Conservation (phyloP, 2,797 vertebrate genomes). For the Distichodus sexfasciatus region DNA sequence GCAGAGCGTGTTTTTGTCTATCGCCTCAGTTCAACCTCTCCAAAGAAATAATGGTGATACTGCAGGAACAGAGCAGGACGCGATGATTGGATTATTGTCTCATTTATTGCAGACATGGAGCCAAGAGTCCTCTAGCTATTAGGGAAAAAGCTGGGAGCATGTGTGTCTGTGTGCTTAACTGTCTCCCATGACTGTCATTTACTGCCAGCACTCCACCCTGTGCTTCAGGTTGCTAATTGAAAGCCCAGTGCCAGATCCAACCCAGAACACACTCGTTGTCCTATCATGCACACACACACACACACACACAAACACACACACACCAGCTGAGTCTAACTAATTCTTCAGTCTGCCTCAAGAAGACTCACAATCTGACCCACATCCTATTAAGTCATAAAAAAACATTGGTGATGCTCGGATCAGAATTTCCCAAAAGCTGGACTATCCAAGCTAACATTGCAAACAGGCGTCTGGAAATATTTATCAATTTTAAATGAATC, state of each 20-base stretch:
- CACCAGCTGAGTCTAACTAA: background rate
- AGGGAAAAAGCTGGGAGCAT: background rate
- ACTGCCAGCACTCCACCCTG: constrained; percentile 18
- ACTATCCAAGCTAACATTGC: no score
- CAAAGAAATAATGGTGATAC: constrained; percentile 5
- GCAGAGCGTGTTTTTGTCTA: background rate
- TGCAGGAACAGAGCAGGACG: constrained; percentile 23
- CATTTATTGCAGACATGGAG: constrained; percentile 6
- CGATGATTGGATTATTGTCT: constrained; percentile 31
- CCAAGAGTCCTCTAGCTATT: background rate
- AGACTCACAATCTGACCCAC: no score
- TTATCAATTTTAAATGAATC: no score
- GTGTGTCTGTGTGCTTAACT: background rate
- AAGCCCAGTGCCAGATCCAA: constrained; percentile 6
- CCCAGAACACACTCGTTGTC: background rate
- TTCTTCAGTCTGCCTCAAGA: background rate
- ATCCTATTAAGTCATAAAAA: no score
- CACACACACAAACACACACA: background rate
- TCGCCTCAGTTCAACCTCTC: background rate
- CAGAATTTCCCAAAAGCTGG: no score
- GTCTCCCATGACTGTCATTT: constrained; percentile 12
- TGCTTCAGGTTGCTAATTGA: constrained; percentile 19
- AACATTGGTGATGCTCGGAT: no score
- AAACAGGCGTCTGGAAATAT: no score
- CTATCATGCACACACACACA: background rate